phyloP scores from a whole-genome alignment of 53 echinoderm and acorn worm species.

The Paracentrotus lividus region DNA sequence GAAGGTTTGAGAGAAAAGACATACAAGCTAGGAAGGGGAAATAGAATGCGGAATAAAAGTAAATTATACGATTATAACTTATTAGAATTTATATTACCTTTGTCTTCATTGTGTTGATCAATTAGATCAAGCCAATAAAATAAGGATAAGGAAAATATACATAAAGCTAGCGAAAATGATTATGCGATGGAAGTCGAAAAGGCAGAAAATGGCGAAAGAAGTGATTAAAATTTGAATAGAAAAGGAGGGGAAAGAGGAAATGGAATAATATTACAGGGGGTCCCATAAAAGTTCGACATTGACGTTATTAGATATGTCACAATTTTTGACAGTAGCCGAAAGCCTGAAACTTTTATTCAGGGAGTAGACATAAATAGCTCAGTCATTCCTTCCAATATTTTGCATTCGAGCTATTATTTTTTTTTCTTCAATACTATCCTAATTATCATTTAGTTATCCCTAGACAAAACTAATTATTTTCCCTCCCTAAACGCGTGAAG shows the following conservation, averaged over 20 bases:
- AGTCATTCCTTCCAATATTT: too few species aligned
- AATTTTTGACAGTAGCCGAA: neutral
- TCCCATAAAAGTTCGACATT: neutral
- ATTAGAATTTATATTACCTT: too few species aligned
- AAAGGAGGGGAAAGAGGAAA: neutral
- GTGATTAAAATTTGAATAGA: too few species aligned
- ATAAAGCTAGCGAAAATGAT: neutral
- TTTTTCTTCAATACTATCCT: neutral
- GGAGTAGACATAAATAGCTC: neutral
- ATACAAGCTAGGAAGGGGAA: neutral
- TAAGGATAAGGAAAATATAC: too few species aligned
- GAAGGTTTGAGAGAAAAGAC: neutral
- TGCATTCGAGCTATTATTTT: neutral
- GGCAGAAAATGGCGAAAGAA: too few species aligned
- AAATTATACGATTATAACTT: too few species aligned
- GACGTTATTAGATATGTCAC: neutral
- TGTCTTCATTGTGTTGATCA: too few species aligned
- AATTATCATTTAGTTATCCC: conserved; percentile 13
- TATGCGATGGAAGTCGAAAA: neutral
- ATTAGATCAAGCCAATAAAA: too few species aligned
- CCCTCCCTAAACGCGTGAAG: neutral
- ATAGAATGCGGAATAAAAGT: neutral
- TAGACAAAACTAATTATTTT: neutral
- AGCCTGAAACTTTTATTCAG: neutral
- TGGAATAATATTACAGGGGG: neutral